Percentiles rank a stretch among this genome's conserved stretches.
Evolutionary conservation across 2,113 vertebrate species (phyloP).

Genomic region (Proteles cristata): DNA sequence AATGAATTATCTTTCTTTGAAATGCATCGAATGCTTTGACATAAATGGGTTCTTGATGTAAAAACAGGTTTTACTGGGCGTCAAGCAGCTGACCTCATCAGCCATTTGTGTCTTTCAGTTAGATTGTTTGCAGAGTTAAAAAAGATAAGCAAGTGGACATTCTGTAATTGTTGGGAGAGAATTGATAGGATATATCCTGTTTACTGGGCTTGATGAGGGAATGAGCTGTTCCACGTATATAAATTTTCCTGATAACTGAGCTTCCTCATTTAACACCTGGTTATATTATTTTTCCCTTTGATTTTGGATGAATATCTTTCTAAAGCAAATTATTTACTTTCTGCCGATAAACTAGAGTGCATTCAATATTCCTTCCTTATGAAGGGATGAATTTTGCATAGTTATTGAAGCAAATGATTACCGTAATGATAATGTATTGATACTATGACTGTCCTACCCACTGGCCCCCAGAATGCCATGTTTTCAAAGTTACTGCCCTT

Average conservation of each 20-base stretch:
- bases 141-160: background rate
- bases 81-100: background rate
- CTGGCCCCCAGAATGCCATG: background rate
- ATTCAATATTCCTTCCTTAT: background rate
- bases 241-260: background rate
- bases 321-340: background rate
- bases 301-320: background rate
- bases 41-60: background rate
- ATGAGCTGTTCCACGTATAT: background rate
- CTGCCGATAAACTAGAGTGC: background rate
- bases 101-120: background rate
- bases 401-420: background rate
- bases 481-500: background rate
- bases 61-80: background rate
- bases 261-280: background rate
- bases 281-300: background rate
- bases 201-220: background rate
- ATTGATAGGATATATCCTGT: background rate
- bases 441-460: background rate
- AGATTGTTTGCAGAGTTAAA: background rate
- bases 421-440: background rate
- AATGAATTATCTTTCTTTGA: background rate
- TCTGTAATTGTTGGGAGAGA: background rate
- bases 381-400: background rate
- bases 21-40: background rate